These are phyloP conservation scores for Belgica antarctica DNA, from an alignment of 2,888 invertebrate species.

Conservation along the genomic window DNA sequence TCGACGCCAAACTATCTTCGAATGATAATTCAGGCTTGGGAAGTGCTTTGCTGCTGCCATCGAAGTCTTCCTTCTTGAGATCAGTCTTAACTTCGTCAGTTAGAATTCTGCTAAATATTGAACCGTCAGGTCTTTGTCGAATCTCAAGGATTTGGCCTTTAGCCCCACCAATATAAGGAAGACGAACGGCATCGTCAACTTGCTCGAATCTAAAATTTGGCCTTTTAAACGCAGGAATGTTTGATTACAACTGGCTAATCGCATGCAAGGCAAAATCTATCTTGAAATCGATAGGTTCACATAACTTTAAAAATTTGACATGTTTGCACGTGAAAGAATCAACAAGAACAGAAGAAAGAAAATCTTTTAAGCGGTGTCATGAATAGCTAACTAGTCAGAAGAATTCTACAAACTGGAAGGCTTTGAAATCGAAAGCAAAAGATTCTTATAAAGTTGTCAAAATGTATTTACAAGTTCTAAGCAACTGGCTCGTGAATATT, in stretches of 20 bases:
- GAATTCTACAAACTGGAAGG: too few species aligned
- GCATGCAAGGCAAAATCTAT: too few species aligned
- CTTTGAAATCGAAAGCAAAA: too few species aligned
- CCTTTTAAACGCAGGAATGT: conserved; percentile 15
- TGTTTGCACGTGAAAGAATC: background rate
- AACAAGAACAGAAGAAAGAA: background rate
- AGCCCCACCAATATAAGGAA: conserved; percentile 71
- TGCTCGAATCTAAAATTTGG: conserved; percentile 43
- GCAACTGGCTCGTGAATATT: too few species aligned
- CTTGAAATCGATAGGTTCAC: background rate
- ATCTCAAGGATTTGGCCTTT: conserved; percentile 68
- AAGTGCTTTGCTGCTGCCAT: conserved; percentile 46
- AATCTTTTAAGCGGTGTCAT: too few species aligned
- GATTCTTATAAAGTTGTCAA: too few species aligned
- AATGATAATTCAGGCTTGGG: conserved; percentile 49
- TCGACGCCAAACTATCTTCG: conserved; percentile 59
- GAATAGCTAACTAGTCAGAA: too few species aligned
- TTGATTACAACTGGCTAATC: background rate
- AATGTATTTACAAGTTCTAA: too few species aligned
- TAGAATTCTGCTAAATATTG: conserved; percentile 56
- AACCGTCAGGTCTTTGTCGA: conserved; percentile 58
- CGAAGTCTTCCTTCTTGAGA: conserved; percentile 49
- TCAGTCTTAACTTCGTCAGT: conserved; percentile 53
- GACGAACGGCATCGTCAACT: conserved; percentile 49
- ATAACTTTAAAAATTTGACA: background rate